Base-by-base conservation (phyloP, 2,888 invertebrate species). In the Limulus polyphemus region DNA sequence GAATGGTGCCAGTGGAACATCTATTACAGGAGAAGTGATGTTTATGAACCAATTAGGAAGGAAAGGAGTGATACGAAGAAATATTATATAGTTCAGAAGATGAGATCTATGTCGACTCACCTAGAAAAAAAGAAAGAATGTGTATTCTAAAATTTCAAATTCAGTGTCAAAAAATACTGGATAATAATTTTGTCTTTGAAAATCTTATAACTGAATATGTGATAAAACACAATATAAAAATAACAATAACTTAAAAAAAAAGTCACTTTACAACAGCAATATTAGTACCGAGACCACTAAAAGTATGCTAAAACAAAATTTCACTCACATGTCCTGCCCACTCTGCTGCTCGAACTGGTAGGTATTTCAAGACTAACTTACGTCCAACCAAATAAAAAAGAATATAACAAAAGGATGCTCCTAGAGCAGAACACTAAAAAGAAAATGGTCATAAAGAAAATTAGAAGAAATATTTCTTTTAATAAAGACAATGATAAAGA, bases 11-110 rank as follows among this genome's bases (percentile, higher is more conserved):
- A 98, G 77, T 1, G 97, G 95, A 50, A 99, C 97, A 71, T 94
- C 93, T 72, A 99, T 88, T 50, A 99, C 90, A 52, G 99, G 99
- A 67, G 97, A 90, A 0, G 91, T 86, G 74, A 99, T 82, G 78
- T 97, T 97, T 69, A 97, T 97, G 77, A 99, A 97, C 99, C 99
- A 99, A 77, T 99, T 99, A 10, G 99, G 99, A 72, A 99, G 80
- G 74, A 99, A 86, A 60, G 99, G 99, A 47, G 99, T 99, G 74
- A 99, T 89, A 70, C 99, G 83, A 70, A 99, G 81, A 77, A 99
- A 99, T 73, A 99, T 83, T 71, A 99, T 91, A 75, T 99, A 99
- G 79, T 92, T 92, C 64, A 99, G 82, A 68, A 99, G 79, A 76
- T 95, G 87, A 70, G 90, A 85, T 67, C 84, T 83, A 75, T 99